Percentiles rank a stretch among this genome's conserved stretches.
phyloP scores from a whole-genome alignment of 2,888 invertebrate species.

The Synergus umbraculus region DNA sequence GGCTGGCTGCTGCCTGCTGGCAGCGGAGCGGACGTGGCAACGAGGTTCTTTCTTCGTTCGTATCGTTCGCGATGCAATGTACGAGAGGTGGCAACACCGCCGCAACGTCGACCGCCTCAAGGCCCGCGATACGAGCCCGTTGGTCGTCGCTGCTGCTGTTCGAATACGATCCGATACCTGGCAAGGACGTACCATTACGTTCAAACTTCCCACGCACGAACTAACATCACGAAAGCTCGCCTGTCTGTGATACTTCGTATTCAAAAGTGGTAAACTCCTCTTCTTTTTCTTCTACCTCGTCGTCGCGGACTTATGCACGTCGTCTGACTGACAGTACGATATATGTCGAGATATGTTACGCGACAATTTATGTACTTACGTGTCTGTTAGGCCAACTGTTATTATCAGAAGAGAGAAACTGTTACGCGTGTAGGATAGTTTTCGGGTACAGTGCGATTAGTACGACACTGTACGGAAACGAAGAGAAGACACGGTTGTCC shows the following conservation, averaged over 20 bases:
- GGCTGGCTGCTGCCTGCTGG: constrained; percentile 41
- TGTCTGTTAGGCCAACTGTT: constrained; percentile 31
- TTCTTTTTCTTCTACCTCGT: constrained; percentile 29
- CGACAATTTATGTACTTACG: constrained; percentile 29
- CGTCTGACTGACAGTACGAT: constrained; percentile 12
- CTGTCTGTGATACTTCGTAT: constrained; percentile 39
- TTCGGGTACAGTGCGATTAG: constrained; percentile 59
- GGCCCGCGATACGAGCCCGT: constrained; percentile 51
- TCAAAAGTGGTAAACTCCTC: constrained; percentile 35
- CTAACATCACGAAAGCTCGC: constrained; percentile 21
- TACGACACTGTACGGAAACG: constrained; percentile 66
- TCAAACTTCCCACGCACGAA: constrained; percentile 44
- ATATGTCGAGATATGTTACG: background rate
- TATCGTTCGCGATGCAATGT: constrained; percentile 42
- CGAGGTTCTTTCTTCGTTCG: constrained; percentile 43
- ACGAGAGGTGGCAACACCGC: constrained; percentile 66
- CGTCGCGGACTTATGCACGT: background rate
- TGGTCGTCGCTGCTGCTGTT: constrained; percentile 50
- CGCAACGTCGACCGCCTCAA: constrained; percentile 50
- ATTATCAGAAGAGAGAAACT: constrained; percentile 45
- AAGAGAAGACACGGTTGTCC: constrained; percentile 60
- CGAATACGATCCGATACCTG: constrained; percentile 51
- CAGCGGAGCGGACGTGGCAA: constrained; percentile 51
- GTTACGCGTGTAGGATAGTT: constrained; percentile 46
- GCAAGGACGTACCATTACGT: constrained; percentile 62